Evolutionary conservation across 2,113 vertebrate species (phyloP).

Genomic region (Alethe diademata): DNA sequence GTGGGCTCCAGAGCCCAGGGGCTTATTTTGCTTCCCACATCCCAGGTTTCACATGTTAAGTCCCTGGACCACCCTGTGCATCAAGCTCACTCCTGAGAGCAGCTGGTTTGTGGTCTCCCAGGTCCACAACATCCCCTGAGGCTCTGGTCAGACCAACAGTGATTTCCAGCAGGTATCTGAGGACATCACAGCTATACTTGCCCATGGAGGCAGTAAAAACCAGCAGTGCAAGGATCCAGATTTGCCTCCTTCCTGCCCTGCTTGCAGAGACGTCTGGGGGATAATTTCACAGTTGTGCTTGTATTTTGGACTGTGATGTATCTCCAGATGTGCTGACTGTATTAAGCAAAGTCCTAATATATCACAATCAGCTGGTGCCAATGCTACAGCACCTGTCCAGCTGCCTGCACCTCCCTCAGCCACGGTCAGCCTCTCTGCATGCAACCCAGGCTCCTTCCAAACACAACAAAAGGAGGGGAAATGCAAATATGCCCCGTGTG

Average conservation of each 20-base stretch:
- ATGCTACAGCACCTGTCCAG: neutral
- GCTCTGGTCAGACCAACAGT: neutral
- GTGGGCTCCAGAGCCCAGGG: neutral
- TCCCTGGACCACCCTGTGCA: rapidly evolving
- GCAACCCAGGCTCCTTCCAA: neutral
- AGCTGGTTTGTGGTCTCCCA: neutral
- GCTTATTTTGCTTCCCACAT: neutral
- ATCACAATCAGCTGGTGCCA: neutral
- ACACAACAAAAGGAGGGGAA: neutral
- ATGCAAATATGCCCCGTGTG: neutral
- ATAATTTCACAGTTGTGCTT: neutral
- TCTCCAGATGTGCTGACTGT: neutral
- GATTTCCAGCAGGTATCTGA: neutral
- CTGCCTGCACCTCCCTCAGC: neutral
- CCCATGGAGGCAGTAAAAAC: neutral
- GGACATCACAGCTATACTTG: neutral
- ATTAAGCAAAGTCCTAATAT: neutral
- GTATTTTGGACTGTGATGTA: neutral
- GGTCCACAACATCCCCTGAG: neutral
- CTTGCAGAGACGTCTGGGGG: neutral
- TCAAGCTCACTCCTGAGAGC: neutral
- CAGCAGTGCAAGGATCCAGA: neutral
- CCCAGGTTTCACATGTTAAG: rapidly evolving
- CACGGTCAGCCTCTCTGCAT: neutral
- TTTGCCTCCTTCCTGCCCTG: neutral